phyloP scores from a whole-genome alignment of 37 sponge, comb jelly and placozoan species.

The Ephydatia muelleri region DNA sequence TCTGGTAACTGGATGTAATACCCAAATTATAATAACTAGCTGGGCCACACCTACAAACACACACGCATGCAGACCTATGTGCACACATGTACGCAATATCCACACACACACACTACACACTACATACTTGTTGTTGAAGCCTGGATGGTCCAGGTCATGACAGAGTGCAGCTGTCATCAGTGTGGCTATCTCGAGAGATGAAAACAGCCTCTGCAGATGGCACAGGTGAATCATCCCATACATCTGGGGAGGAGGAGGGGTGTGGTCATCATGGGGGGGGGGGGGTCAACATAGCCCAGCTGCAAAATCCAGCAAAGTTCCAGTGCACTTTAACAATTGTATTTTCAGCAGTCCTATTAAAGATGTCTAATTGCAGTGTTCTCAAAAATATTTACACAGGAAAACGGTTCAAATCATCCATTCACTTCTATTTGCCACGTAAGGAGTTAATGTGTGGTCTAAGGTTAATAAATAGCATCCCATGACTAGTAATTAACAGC shows the following conservation, averaged over 20 bases:
- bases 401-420: background rate
- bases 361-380: too few species aligned
- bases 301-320: background rate
- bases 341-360: too few species aligned
- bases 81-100: too few species aligned
- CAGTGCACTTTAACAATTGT: too few species aligned
- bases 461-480: too few species aligned
- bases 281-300: background rate
- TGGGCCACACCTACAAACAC: background rate
- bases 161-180: conserved; percentile 77
- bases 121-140: conserved; percentile 86
- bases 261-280: background rate
- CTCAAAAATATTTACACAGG: too few species aligned
- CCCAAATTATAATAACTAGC: background rate
- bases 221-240: conserved; percentile 87
- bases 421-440: background rate
- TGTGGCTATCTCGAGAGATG: conserved; percentile 49
- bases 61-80: background rate
- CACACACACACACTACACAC: background rate
- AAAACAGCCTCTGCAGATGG: conserved; percentile 43
- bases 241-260: conserved; percentile 59
- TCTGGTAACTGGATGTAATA: conserved; percentile 67
- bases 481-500: background rate
- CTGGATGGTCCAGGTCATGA: conserved; percentile 94
- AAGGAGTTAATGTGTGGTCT: background rate